Evolutionary conservation across 1,140 invertebrate species (phyloP).

Genomic region (Phthorimaea operculella): DNA sequence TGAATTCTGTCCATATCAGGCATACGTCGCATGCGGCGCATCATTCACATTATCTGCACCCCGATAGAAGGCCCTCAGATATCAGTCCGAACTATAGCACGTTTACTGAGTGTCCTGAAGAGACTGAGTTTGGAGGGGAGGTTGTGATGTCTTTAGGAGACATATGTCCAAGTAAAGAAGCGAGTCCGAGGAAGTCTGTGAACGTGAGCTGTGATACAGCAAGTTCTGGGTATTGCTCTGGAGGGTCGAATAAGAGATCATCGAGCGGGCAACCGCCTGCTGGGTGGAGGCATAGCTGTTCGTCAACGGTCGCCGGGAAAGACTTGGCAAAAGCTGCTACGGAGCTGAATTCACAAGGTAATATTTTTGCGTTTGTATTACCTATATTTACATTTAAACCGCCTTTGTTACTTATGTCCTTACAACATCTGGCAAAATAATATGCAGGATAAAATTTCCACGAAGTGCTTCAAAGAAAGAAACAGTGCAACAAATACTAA

Average conservation of each 20-base stretch:
- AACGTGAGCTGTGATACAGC: conserved; percentile 64
- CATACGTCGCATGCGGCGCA: conserved; percentile 75
- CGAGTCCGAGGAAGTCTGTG: conserved; percentile 61
- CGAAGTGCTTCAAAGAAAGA: too few species aligned
- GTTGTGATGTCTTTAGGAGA: conserved; percentile 50
- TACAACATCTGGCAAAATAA: too few species aligned
- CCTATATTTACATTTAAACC: too few species aligned
- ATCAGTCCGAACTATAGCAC: conserved; percentile 72
- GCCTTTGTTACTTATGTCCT: too few species aligned
- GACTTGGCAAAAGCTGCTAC: conserved; percentile 61
- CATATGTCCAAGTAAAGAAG: conserved; percentile 59
- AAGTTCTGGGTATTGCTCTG: conserved; percentile 62
- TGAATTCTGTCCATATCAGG: conserved; percentile 85
- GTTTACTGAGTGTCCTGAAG: conserved; percentile 74
- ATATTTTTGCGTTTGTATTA: conserved; percentile 8
- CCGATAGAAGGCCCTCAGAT: conserved; percentile 69
- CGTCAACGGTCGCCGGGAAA: conserved; percentile 49
- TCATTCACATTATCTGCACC: conserved; percentile 76
- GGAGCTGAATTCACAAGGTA: conserved; percentile 64
- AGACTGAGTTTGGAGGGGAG: conserved; percentile 71
- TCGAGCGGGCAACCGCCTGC: conserved; percentile 46
- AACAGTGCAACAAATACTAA: too few species aligned
- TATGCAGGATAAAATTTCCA: too few species aligned
- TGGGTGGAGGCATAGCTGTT: conserved; percentile 59
- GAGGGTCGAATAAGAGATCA: conserved; percentile 59